These are phyloP conservation scores for Muscina levida DNA, from an alignment of 2,888 invertebrate genomes.

Conservation along the genomic window DNA sequence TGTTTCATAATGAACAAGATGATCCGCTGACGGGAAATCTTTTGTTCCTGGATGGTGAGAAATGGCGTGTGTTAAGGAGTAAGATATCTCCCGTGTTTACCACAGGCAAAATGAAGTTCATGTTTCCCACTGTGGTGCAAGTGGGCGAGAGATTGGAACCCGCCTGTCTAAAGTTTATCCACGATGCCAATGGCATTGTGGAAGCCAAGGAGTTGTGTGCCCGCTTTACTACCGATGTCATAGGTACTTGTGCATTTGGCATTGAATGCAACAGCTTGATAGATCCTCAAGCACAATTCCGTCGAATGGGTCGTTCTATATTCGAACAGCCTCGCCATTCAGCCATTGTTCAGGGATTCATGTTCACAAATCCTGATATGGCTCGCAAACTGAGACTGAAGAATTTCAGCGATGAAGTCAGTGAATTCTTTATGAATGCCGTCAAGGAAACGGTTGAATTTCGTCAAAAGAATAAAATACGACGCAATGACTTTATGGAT, in stretches of 20 bases:
- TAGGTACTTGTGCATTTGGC: slow-evolving; percentile 80
- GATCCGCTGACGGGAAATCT: slow-evolving; percentile 78
- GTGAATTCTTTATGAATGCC: slow-evolving; percentile 75
- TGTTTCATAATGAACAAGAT: slow-evolving; percentile 74
- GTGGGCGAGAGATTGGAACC: slow-evolving; percentile 69
- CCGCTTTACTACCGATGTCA: slow-evolving; percentile 70
- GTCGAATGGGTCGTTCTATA: slow-evolving; percentile 69
- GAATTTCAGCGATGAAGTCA: slow-evolving; percentile 68
- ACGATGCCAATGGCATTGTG: slow-evolving; percentile 1
- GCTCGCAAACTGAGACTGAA: slow-evolving; percentile 70
- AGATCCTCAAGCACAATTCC: slow-evolving; percentile 75
- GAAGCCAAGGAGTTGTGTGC: slow-evolving; percentile 63
- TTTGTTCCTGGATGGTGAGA: slow-evolving; percentile 75
- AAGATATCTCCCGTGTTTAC: slow-evolving; percentile 79
- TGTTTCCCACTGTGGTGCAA: slow-evolving; percentile 69
- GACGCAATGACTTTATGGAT: slow-evolving; percentile 81
- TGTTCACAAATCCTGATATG: slow-evolving; percentile 68
- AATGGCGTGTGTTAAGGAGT: slow-evolving; percentile 79
- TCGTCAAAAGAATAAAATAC: slow-evolving; percentile 74
- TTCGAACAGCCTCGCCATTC: slow-evolving; percentile 68
- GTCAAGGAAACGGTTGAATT: slow-evolving; percentile 79
- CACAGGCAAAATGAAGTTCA: slow-evolving; percentile 73
- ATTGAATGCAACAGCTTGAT: slow-evolving; percentile 78
- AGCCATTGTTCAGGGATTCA: slow-evolving; percentile 66
- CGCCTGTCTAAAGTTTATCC: slow-evolving; percentile 61